These are phyloP conservation scores for Sakesphorus luctuosus DNA, from an alignment of 2,113 vertebrate genomes.

Conservation along the genomic window DNA sequence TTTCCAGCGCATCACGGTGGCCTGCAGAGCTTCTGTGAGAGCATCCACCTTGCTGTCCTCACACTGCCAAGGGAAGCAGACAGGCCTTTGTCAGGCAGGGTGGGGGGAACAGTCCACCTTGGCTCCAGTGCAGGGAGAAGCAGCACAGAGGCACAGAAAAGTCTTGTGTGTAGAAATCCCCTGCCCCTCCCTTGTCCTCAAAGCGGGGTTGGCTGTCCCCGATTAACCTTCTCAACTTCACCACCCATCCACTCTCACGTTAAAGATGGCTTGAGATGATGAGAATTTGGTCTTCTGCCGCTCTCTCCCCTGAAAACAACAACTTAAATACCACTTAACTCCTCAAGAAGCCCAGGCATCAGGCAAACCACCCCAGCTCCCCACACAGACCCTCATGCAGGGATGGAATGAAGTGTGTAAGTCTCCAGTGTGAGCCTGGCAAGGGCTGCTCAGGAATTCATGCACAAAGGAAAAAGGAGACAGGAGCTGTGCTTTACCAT, in stretches of 20 bases:
- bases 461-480: background rate
- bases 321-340: background rate
- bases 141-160: background rate
- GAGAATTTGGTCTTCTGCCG: background rate
- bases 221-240: background rate
- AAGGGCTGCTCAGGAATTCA: background rate
- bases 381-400: background rate
- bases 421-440: background rate
- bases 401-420: accelerated
- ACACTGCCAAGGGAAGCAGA: constrained; percentile 78
- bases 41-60: constrained; percentile 93
- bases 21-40: constrained; percentile 88
- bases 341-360: background rate
- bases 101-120: background rate
- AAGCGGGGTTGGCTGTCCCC: background rate
- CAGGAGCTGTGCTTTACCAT: constrained; percentile 81
- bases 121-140: background rate
- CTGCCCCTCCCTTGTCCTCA: background rate
- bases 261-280: background rate
- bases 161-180: background rate
- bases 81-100: background rate
- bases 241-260: accelerated
- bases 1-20: constrained; percentile 88
- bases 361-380: background rate
- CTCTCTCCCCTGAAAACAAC: background rate